Percentiles rank a stretch among this genome's conserved stretches.
These are phyloP conservation scores for Agriopis marginaria DNA, from an alignment of 2,888 invertebrate genomes.

Conservation along the genomic window DNA sequence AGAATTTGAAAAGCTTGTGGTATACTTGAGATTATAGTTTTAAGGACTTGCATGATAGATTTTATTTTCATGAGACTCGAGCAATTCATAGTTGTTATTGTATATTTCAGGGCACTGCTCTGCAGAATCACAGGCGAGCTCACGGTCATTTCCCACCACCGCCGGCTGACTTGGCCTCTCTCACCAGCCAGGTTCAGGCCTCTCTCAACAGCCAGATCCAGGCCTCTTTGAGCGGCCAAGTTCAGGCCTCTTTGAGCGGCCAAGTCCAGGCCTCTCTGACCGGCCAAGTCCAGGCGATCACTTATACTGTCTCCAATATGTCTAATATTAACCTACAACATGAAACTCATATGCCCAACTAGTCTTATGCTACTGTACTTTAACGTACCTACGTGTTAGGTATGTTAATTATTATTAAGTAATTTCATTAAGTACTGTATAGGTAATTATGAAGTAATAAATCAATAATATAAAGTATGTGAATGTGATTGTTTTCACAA, in stretches of 20 bases:
- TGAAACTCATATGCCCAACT: constrained; percentile 34
- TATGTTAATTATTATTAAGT: constrained; percentile 5
- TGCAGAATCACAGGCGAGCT: constrained; percentile 88
- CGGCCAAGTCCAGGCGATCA: constrained; percentile 39
- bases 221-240: no score
- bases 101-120: constrained; percentile 77
- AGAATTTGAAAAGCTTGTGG: neutral
- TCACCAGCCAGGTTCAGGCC: no score
- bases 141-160: constrained; percentile 83
- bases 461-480: neutral
- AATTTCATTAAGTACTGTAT: neutral
- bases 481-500: neutral
- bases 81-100: neutral
- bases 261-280: no score
- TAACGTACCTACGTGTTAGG: neutral
- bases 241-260: no score
- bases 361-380: constrained; percentile 7
- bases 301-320: constrained; percentile 26
- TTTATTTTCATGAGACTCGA: neutral
- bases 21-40: neutral
- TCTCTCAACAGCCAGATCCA: no score
- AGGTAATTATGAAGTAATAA: constrained; percentile 1
- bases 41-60: neutral
- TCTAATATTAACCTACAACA: constrained; percentile 28
- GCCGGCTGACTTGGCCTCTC: constrained; percentile 27